Evolutionary conservation across 2,113 vertebrate genomes (phyloP), one percentile per base, ranked within the genome.

Genomic region (Galeopterus variegatus): DNA sequence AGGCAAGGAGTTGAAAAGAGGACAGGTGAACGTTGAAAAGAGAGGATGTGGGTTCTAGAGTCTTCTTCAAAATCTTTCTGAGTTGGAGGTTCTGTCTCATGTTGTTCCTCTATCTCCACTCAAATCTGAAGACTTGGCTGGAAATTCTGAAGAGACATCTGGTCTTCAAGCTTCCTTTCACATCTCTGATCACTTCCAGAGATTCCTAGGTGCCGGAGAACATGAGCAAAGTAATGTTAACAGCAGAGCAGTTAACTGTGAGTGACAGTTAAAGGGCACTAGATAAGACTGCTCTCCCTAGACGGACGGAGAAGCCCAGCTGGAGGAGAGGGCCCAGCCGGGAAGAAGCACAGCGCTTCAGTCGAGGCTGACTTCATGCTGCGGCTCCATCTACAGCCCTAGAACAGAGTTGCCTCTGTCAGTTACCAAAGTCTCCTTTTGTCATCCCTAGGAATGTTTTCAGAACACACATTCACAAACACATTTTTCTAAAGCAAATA

Each of bases 281-380:
- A 31, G 6, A 26, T 24, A 50, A 28, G 75, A 33, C 52, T 24
- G 36, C n/a, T 28, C 14, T 28, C 13, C 80, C 50, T 24, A 1
- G 6, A 8, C 18, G 2, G 58, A 31, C 7, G 23, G 31, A 28
- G 36, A 31, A 36, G 36, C 6, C 6, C 11, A 19, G 19, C 3
- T 1, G 18, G 2, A 13, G 9, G 15, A 0, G 21, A 8, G 50
- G 75, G 15, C 19, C 24, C 0, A 3, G 24, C 45, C 31, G 6
- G 11, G 14, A 1, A 0, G 21, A 26, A 21, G 7, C 0, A 0
- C 36, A 33, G n/a, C 8, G 31, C 58, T 24, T 12, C 3, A 2
- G 12, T 1, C 4, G 36, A 33, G 65, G 28, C 52, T 14, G 0
- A 8, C 45, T 31, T 28, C 13, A 28, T 17, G 1, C 56, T 0